Base-by-base conservation (phyloP, 1,140 invertebrate genomes). In the Drosophila pandora region DNA sequence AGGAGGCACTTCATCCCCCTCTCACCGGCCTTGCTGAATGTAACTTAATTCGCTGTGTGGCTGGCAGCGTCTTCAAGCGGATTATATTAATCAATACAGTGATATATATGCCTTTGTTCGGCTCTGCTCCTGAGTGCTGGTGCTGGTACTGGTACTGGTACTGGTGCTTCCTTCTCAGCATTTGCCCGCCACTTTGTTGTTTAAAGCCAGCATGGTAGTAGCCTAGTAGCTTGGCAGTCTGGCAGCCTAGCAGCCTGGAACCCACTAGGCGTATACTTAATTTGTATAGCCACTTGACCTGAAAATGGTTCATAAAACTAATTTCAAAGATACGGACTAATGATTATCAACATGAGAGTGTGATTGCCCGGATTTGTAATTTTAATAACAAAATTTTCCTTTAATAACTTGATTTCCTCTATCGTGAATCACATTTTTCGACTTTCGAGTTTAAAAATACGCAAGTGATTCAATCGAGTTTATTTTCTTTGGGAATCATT, bases 31-130 rank as follows among this genome's bases (percentile, higher is more conserved):
- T 39, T 37, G 47, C 32, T 39, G 48, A 37, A 32, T 75, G 83
- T 83, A 88, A 83, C 83, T 88, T 88, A 88, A 85, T 67, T 76
- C 80, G 67, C 72, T 61, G 69, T 58, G 74, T 48, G 64, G 73
- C 57, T 68, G 58, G 60, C 56, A 83, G 72, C 83, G 76, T 89
- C 85, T 89, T 88, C 88, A 90, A 90, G 82, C 88, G 88, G 88
- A 90, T 90, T 90, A 90, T 90, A 90, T 90, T 90, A 90, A 90
- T 90, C 88, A 90, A 90, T 90, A 84, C 82, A 59, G 82, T 69
- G 65, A 69, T 69, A 69, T 69, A 69, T 69, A 69, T 67, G 63
- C 63, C 60, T 67, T 67, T 68, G 61, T 68, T 68, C 65, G 30
- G 65, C 30, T 30, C 23, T n/a, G 65, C 63, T 68, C 63, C 65